These are phyloP conservation scores for Pocillopora meandrina DNA, from an alignment of 92 coral and sea anemone species.

Conservation along the genomic window DNA sequence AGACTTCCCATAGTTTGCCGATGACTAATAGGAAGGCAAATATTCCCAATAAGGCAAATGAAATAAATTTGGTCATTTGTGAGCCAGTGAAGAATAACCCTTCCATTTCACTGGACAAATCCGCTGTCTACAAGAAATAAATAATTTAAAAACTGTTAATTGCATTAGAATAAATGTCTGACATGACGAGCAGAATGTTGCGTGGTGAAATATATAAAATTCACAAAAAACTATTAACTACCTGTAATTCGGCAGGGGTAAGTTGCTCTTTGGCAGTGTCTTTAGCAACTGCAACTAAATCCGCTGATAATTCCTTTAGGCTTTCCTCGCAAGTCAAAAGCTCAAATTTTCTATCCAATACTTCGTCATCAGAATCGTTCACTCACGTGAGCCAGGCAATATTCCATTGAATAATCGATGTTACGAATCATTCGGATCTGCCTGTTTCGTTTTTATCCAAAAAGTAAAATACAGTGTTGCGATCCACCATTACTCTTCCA, in stretches of 20 bases:
- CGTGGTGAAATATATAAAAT: no score
- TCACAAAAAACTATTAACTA: no score
- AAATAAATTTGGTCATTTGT: background rate
- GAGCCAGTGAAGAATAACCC: background rate
- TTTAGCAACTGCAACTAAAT: no score
- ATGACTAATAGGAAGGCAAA: background rate
- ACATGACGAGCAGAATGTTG: no score
- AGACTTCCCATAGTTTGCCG: background rate
- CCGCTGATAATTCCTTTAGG: constrained; percentile 1
- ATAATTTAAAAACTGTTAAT: no score
- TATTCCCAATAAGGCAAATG: background rate
- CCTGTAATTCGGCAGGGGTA: no score
- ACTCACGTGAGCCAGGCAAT: constrained; percentile 8
- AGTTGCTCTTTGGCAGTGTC: no score
- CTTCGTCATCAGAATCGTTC: background rate
- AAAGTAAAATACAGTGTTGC: constrained; percentile 40
- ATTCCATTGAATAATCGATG: constrained; percentile 40
- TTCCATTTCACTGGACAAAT: background rate
- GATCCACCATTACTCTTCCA: constrained; percentile 42
- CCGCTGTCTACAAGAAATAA: background rate
- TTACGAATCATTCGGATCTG: constrained; percentile 37
- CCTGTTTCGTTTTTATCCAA: constrained; percentile 32
- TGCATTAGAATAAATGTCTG: no score
- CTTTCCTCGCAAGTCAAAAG: background rate
- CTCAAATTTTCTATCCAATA: background rate